Percentiles rank a stretch among this genome's conserved stretches.
Conservation (phyloP, 2,888 invertebrate genomes). For the Drosophila niveifrons region DNA sequence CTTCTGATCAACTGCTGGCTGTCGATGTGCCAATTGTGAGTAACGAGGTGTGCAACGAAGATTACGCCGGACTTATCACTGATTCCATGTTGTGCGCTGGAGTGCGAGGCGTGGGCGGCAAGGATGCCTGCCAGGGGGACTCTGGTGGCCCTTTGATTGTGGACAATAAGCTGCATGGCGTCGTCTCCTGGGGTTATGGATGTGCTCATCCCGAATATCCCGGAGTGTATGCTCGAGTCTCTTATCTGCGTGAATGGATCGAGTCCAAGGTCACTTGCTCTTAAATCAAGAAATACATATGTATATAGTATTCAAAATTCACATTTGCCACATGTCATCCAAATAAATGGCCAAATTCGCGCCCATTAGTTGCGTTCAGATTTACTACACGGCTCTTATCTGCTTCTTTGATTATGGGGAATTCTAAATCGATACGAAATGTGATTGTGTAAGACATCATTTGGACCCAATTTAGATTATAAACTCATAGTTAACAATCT, state of each 20-base stretch:
- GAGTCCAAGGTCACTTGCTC: conserved; percentile 28
- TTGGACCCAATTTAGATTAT: conserved; percentile 22
- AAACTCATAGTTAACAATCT: conserved; percentile 7
- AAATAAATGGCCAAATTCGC: conserved; percentile 41
- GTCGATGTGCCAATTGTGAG: conserved; percentile 77
- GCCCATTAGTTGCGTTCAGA: conserved; percentile 5
- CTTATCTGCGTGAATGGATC: conserved; percentile 64
- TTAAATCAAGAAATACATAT: not conserved
- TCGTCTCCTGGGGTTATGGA: conserved; percentile 82
- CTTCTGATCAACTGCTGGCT: conserved; percentile 65
- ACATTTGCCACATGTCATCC: conserved; percentile 43
- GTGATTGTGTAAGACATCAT: conserved; percentile 21
- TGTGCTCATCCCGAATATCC: conserved; percentile 75
- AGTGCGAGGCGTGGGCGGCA: conserved; percentile 68
- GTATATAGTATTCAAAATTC: conserved; percentile 3
- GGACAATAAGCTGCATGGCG: conserved; percentile 64
- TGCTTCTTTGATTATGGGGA: conserved; percentile 8
- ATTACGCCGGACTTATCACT: conserved; percentile 69
- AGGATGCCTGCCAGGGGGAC: conserved; percentile 81
- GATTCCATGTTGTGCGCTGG: conserved; percentile 82
- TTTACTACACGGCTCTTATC: conserved; percentile 27
- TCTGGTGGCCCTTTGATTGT: conserved; percentile 81
- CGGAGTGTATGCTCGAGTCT: conserved; percentile 79
- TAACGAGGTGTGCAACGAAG: conserved; percentile 58
- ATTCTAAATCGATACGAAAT: conserved; percentile 18